These are phyloP conservation scores for Calephelis virginiensis DNA, from an alignment of 1,140 invertebrate species.

Conservation along the genomic window DNA sequence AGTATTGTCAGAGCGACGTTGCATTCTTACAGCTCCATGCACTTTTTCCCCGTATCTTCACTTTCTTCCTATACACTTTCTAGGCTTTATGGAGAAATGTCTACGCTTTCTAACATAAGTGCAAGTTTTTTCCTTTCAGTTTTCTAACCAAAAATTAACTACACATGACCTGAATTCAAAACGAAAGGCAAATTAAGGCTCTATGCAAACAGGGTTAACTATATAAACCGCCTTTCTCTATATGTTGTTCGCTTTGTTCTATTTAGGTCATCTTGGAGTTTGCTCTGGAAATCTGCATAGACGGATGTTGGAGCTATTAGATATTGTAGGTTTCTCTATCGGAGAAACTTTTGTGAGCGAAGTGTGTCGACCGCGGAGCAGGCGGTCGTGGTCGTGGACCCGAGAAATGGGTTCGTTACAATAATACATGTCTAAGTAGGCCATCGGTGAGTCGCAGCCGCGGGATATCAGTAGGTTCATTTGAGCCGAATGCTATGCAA, in stretches of 20 bases:
- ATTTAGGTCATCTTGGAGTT: slow-evolving; percentile 64
- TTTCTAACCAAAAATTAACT: slow-evolving; percentile 20
- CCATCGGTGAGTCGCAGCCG: slow-evolving; percentile 50
- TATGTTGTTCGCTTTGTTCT: slow-evolving; percentile 47
- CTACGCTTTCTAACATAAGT: slow-evolving; percentile 73
- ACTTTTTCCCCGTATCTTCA: slow-evolving; percentile 72
- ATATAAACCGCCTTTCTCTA: slow-evolving; percentile 25
- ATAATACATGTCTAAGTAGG: slow-evolving; percentile 71
- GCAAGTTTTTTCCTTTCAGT: slow-evolving; percentile 72
- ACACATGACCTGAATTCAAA: too few relatives aligned
- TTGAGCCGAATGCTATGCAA: slow-evolving; percentile 61
- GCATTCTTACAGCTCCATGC: slow-evolving; percentile 52
- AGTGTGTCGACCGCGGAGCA: slow-evolving; percentile 59
- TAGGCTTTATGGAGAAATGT: slow-evolving; percentile 74
- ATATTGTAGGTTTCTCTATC: slow-evolving; percentile 74
- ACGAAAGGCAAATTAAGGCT: too few relatives aligned
- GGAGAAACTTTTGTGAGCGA: slow-evolving; percentile 73
- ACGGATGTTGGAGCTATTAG: slow-evolving; percentile 73
- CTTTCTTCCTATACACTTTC: slow-evolving; percentile 77
- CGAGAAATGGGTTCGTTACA: slow-evolving; percentile 69
- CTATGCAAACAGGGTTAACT: not conserved
- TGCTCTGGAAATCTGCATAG: slow-evolving; percentile 76
- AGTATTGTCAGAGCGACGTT: slow-evolving; percentile 49
- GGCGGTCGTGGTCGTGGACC: slow-evolving; percentile 56
- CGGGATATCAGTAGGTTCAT: slow-evolving; percentile 38